phyloP scores from a whole-genome alignment of 1,140 invertebrate genomes.

The Orchestia grillus region DNA sequence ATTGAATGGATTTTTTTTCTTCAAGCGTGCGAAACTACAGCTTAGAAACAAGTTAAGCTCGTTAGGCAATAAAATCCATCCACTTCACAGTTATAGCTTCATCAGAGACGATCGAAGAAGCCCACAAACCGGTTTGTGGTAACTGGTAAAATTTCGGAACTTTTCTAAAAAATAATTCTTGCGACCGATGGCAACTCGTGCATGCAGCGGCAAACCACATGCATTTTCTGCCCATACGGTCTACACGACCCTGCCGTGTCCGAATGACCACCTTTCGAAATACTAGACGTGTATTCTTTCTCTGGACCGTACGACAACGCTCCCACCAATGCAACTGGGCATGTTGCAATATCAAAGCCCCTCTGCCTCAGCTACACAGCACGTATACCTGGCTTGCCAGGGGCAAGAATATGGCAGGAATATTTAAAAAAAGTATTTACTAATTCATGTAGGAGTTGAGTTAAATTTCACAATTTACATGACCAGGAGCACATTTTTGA shows the following conservation, averaged over 20 bases:
- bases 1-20: background rate
- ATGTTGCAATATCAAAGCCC: background rate
- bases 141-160: background rate
- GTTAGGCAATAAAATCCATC: background rate
- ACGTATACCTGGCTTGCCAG: background rate
- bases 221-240: conserved; percentile 27
- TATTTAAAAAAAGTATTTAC: background rate
- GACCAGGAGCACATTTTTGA: background rate
- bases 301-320: background rate
- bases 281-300: conserved; percentile 1
- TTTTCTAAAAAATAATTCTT: background rate
- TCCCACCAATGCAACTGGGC: background rate
- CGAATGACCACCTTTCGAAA: conserved; percentile 13
- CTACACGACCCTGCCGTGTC: background rate
- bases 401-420: background rate
- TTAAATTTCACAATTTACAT: background rate
- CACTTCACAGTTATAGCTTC: background rate
- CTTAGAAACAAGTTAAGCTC: background rate
- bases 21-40: background rate
- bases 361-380: background rate
- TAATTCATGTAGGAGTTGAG: background rate
- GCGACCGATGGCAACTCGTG: background rate
- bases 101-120: background rate
- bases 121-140: conserved; percentile 18
- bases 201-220: background rate